Evolutionary conservation across 2,888 invertebrate genomes (phyloP), one percentile per base, ranked within the genome.

Genomic region (Eupithecia centaureata): DNA sequence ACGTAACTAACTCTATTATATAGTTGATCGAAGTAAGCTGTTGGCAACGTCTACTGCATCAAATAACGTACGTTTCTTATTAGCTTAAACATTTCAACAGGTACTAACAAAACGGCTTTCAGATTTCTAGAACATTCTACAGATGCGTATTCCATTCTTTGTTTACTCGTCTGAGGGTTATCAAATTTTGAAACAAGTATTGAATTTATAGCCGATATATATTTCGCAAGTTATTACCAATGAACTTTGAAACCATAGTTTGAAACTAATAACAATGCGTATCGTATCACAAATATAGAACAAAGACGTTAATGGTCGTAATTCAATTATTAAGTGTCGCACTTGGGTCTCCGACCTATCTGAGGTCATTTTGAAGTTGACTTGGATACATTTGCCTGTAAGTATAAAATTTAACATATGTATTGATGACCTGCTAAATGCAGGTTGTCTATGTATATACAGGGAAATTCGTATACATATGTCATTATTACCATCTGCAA

Each of bases 191-290:
- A 42, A 18, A 42, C n/a, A n/a, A 38, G n/a, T 22, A 30, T 61
- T 57, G 30, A 27, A 58, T 42, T 18, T 33, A 54, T 61, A 72
- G 63, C 58, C 65, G 74, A 74, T 77, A 77, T 73, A 74, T 77
- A 77, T 73, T 71, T 71, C 69, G 70, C 70, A 73, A 79, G 68
- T 73, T 72, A 76, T 75, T 77, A 64, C 69, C 70, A 68, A 70
- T 74, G 81, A 76, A 80, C 80, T 80, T 80, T 80, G 81, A 28
- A n/a, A n/a, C n/a, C n/a, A n/a, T n/a, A n/a, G n/a, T 80, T 80
- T 80, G 81, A 28, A 62, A 58, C 35, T 56, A 61, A 47, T 60
- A 33, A 65, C 62, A 60, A 60, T 56, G 32, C 63, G 35, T 63
- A 70, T 70, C 66, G 56, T 32, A 69, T 62, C 52, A 69, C 69